Percentiles rank a stretch among this genome's conserved stretches.
These are phyloP conservation scores for Tauraco hartlaubi DNA, from an alignment of 2,797 vertebrate species.

Conservation along the genomic window DNA sequence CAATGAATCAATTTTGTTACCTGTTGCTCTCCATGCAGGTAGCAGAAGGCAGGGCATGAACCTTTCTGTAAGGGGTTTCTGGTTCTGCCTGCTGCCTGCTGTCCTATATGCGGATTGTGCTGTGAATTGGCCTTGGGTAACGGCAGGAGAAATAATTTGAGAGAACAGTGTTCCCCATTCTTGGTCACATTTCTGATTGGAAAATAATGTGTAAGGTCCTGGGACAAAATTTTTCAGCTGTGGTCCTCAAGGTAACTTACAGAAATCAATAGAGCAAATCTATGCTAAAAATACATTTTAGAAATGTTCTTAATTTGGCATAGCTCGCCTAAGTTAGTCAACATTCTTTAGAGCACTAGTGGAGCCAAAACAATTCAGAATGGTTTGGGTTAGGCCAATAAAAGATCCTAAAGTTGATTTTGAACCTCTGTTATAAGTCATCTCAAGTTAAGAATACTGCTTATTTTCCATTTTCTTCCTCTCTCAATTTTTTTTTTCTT, in stretches of 20 bases:
- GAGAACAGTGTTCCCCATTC: neutral
- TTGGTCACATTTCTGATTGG: neutral
- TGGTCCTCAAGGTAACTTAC: neutral
- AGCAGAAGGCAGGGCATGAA: neutral
- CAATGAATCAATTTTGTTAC: neutral
- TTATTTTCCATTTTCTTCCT: constrained; percentile 46
- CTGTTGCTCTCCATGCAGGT: neutral
- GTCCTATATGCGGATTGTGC: neutral
- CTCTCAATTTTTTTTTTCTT: constrained; percentile 8
- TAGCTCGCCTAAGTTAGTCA: neutral
- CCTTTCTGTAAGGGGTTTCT: neutral
- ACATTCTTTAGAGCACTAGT: neutral
- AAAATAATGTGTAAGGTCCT: neutral
- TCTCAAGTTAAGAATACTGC: neutral
- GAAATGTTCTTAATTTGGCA: neutral
- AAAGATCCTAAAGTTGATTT: neutral
- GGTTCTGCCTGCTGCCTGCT: neutral
- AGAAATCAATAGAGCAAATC: neutral
- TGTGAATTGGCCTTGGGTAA: neutral
- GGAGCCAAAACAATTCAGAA: neutral
- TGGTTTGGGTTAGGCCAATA: neutral
- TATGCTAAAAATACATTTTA: neutral
- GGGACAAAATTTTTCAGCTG: neutral
- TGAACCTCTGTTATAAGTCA: constrained; percentile 29
- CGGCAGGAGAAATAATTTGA: neutral